Percentiles rank a stretch among this genome's conserved stretches.
phyloP scores from a whole-genome alignment of 2,888 invertebrate genomes.

The Campoplex nolae region DNA sequence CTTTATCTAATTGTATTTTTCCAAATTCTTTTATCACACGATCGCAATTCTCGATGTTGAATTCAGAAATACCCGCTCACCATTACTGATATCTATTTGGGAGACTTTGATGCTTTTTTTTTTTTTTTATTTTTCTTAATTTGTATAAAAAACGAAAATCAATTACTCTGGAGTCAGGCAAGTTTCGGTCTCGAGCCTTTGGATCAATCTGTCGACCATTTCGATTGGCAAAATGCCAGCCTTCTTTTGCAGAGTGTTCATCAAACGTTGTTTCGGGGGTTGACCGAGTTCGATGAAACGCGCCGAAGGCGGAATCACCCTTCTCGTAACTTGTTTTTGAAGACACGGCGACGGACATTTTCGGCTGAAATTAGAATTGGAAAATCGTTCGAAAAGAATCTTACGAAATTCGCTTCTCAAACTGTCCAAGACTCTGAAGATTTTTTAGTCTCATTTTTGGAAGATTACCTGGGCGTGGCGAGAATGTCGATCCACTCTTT shows the following conservation, averaged over 20 bases:
- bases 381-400: neutral
- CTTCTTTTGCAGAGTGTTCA: conserved; percentile 76
- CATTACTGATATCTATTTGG: neutral
- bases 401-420: too few relatives aligned
- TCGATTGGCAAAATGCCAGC: conserved; percentile 74
- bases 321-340: conserved; percentile 68
- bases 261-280: conserved; percentile 75
- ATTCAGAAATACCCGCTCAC: too few relatives aligned
- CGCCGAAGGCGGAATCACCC: conserved; percentile 71
- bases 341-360: conserved; percentile 74
- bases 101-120: neutral
- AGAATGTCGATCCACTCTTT: conserved; percentile 76
- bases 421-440: neutral
- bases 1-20: neutral
- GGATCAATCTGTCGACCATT: conserved; percentile 77
- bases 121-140: neutral
- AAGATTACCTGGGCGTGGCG: conserved; percentile 75
- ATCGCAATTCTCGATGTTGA: neutral
- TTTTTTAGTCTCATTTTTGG: neutral
- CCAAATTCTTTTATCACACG: neutral
- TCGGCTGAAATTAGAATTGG: conserved; percentile 59
- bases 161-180: conserved; percentile 81
- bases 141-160: conserved; percentile 8
- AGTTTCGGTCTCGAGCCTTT: conserved; percentile 76
- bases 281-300: conserved; percentile 78